A percentile compares a stretch with the other conserved stretches of the same genome.
Conservation (phyloP, 2,888 invertebrate species). For the Drosophila nr. medialis region DNA sequence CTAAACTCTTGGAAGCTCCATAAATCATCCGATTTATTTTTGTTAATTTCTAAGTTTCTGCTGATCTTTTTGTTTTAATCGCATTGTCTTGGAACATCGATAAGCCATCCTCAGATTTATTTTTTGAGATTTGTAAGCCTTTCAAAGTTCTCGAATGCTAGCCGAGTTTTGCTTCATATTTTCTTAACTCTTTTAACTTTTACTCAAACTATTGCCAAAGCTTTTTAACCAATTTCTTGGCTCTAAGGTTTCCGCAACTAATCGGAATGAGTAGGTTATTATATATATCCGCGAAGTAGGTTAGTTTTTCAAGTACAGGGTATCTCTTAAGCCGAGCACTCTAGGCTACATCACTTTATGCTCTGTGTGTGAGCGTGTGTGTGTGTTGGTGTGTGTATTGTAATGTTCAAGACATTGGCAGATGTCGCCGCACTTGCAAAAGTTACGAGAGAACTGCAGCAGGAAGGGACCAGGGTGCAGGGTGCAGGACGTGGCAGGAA, state of each 20-base stretch:
- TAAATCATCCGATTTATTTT: not conserved
- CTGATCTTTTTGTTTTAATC: not conserved
- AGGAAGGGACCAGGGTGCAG: not conserved
- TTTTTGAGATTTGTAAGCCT: not conserved
- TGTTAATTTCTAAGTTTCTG: not conserved
- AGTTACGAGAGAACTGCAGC: conserved; percentile 55
- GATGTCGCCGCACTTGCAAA: conserved; percentile 77
- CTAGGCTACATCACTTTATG: not conserved
- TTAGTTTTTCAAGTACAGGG: not conserved
- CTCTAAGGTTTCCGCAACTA: not conserved
- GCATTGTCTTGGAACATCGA: not conserved
- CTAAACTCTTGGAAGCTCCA: not conserved
- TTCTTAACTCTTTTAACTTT: not conserved
- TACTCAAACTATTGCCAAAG: too few relatives aligned
- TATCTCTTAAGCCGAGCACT: not conserved
- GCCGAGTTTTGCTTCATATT: too few relatives aligned
- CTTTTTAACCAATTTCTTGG: too few relatives aligned
- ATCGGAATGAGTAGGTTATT: not conserved
- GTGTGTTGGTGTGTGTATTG: conserved; percentile 54
- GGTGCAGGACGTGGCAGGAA: not conserved
- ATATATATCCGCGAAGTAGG: not conserved
- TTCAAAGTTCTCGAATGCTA: not conserved
- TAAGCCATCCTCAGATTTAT: not conserved
- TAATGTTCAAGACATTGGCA: conserved; percentile 79
- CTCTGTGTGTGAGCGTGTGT: not conserved